Base-by-base conservation (phyloP, 2,888 invertebrate species). In the Tinea semifulvella region DNA sequence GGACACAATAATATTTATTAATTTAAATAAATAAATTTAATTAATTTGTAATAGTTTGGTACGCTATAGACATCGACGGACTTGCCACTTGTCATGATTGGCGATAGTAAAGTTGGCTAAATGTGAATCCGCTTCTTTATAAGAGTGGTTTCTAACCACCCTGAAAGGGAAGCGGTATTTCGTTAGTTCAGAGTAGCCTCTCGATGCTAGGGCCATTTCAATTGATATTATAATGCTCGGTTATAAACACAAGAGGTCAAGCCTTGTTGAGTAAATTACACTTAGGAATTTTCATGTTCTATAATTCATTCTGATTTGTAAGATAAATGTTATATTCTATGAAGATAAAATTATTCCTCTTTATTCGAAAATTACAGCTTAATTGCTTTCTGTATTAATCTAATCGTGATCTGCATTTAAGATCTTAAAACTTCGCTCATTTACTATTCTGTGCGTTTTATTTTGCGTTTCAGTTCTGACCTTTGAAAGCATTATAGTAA, bases 251-350 rank as follows among this genome's bases (percentile, higher is more conserved):
- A 40, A 36, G 40, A 40, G 62, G 63, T 62, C 57, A 56, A 55
- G 55, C 54, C 64, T 68, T 56, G 63, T 69, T 64, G 60, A 57
- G 52, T 53, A 58, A 63, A 66, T 63, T 57, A 61, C 63, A 8
- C 43, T 19, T 19, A 43, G 31, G 26, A 26, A 42, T 35, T 35
- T 17, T 39, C 19, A 39, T 40, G 43, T 42, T 42, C 19, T 18
- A 22, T 40, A 40, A 40, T 22, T 40, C 17, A 40, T 40, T 22
- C 40, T 40, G n/a, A 40, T 40, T 40, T 22, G 22, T 16, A 3
- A 40, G 18, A 40, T 20, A 39, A 20, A 40, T 40, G 7, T 36
- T 36, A 36, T 36, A 18, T 18, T 36, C 18, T 3, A 10, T 18
- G 36, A 17, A 36, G 17, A 2, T 36, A 17, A 16, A 18, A 36